phyloP scores from a whole-genome alignment of 2,888 invertebrate species.

The Aphodius granarius region DNA sequence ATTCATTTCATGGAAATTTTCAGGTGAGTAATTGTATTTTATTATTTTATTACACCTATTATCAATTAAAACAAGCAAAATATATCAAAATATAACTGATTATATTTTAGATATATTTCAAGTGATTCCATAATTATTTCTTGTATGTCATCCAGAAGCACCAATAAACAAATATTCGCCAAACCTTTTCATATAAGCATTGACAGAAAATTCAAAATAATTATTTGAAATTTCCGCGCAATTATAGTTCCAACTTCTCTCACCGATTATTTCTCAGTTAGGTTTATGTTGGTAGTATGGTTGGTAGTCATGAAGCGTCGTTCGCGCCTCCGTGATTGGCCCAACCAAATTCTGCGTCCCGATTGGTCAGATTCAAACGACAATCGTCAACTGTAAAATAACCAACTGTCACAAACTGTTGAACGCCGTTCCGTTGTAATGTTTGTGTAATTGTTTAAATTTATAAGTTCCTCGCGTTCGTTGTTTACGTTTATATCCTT shows the following conservation, averaged over 20 bases:
- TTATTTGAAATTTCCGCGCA: no score
- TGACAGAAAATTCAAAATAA: no score
- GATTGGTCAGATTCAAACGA: background rate
- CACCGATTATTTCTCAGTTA: no score
- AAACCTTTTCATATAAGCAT: no score
- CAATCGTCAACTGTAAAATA: background rate
- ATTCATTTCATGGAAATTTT: background rate
- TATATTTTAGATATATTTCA: no score
- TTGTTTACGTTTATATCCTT: background rate
- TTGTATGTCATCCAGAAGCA: no score
- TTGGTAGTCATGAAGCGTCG: no score
- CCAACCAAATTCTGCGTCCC: background rate
- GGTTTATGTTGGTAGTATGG: no score
- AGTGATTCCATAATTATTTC: no score
- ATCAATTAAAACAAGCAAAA: background rate
- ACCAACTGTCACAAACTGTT: background rate
- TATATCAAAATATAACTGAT: no score
- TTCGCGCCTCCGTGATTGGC: background rate
- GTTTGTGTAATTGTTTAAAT: background rate
- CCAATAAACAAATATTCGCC: no score
- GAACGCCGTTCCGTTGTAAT: background rate
- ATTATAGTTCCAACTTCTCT: no score
- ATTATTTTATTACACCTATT: background rate
- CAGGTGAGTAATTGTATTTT: background rate
- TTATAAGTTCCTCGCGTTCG: background rate